Percentiles rank a stretch among this genome's conserved stretches.
Conservation (phyloP, 2,888 invertebrate genomes). For the Lasioglossum lativentre region DNA sequence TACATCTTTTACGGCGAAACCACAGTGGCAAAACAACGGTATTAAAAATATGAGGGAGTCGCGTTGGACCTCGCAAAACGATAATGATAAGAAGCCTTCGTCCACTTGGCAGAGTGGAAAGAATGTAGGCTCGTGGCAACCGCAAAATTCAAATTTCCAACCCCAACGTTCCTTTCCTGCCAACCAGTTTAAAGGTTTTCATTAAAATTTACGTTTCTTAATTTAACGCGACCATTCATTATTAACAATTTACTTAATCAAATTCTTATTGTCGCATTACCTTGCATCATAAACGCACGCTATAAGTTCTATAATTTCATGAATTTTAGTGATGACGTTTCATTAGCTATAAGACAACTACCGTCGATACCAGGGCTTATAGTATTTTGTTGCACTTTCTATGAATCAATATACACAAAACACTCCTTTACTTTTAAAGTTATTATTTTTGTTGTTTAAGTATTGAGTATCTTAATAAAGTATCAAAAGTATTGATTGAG, state of each 20-base stretch:
- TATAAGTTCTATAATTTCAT: slow-evolving; percentile 5
- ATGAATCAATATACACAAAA: not conserved
- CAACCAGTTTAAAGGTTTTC: slow-evolving; percentile 71
- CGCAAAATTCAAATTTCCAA: slow-evolving; percentile 67
- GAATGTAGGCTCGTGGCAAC: slow-evolving; percentile 66
- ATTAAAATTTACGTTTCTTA: slow-evolving; percentile 57
- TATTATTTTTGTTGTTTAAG: slow-evolving; percentile 13
- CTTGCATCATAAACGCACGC: slow-evolving; percentile 10
- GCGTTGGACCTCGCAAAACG: slow-evolving; percentile 62
- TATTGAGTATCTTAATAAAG: slow-evolving; percentile 10
- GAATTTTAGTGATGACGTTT: not conserved
- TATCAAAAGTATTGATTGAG: slow-evolving; percentile 27
- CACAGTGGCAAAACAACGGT: slow-evolving; percentile 57
- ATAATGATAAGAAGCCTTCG: slow-evolving; percentile 54
- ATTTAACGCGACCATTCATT: slow-evolving; percentile 26
- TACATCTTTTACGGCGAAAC: slow-evolving; percentile 38
- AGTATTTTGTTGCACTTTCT: slow-evolving; percentile 9
- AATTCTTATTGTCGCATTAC: slow-evolving; percentile 11
- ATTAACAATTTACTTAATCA: slow-evolving; percentile 18
- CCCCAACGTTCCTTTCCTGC: slow-evolving; percentile 63
- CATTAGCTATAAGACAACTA: not conserved
- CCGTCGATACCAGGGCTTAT: not conserved
- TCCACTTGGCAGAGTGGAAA: slow-evolving; percentile 73
- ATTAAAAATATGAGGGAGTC: slow-evolving; percentile 59
- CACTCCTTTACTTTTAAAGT: slow-evolving; percentile 12